Base-by-base conservation (phyloP, 2,888 invertebrate species). In the Unio pictorum region DNA sequence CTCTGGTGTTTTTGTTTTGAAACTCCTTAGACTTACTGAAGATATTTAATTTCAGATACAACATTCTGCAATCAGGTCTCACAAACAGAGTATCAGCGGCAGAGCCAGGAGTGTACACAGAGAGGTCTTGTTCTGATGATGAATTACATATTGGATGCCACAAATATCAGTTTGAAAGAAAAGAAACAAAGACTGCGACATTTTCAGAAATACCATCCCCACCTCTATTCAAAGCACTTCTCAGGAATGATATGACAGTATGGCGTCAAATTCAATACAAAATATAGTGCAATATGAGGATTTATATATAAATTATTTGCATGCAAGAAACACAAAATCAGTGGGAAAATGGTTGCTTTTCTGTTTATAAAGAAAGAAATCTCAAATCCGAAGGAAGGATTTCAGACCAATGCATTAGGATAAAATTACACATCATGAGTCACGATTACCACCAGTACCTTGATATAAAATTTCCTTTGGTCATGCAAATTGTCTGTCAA, bases 111-210 rank as follows among this genome's bases (percentile, higher is more conserved):
- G 28, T 80, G 80, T 68, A 89, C 89, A 0, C 80, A 85, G 62
- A 71, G 74, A 3, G 83, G 83, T 6, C 82, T 89, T 5, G 79
- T 87, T 6, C 78, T 80, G 55, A 81, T 90, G 76, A 87, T 89
- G 83, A 89, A 90, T 74, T 60, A 73, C 34, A 84, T 89, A n/a
- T 83, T 89, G 17, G 89, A 89, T 71, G 81, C 89, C 78, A 86
- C 86, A 2, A 80, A 81, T 61, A 78, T 89, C 57, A 68, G 84
- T 0, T 77, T 89, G 34, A 89, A 89, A 71, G 88, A 89, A 30
- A 90, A 90, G 83, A 88, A 88, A 72, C 80, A 83, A 55, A 76
- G 81, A 66, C 77, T 90, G n/a, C 86, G 87, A 69, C 85, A 86
- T 64, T 86, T 90, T 63, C 84, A 87, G 78, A 89, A 88, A 77